Evolutionary conservation across 1,140 invertebrate species (phyloP), one percentile per base, ranked within the genome.

Genomic region (Cherax quadricarinatus): DNA sequence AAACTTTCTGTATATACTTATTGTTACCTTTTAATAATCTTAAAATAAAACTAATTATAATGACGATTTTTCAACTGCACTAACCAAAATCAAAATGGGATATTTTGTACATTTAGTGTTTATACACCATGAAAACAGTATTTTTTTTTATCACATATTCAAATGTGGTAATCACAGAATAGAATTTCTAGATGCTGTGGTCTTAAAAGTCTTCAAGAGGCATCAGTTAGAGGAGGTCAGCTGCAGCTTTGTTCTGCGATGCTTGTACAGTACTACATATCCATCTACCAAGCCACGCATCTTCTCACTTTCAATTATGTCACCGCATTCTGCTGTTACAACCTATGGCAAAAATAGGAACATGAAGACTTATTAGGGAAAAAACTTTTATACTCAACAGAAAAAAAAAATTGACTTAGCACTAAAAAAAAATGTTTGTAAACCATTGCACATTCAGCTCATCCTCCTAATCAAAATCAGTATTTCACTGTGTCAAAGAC

Each of bases 251-350:
- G 86, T 49, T 16, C 80, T 60, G 62, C 86, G 86, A 48, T 92
- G 86, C 16, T 84, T 88, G 82, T 84, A 88, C 49, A 92, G 41
- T 60, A 88, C 86, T 2, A 92, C 73, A 30, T 92, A 92, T 51
- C 91, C 91, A 49, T 88, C 66, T n/a, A 92, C 91, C 82, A 92
- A 70, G 62, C 48, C 48, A 53, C 79, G 86, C 91, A 92, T 92
- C 81, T 92, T 92, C 80, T 78, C 86, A 48, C 78, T 79, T 62
- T 92, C 91, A 12, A 92, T 88, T n/a, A 88, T 66, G 60, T 92
- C 91, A 12, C 91, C 91, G 24, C 91, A 92, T 49, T 92, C 91
- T 48, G 86, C 86, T n/a, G 78, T 62, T 14, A 92, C 91, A 83
- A 92, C 91, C 91, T 92, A 80, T 53, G 75, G 66, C 9, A 88